Evolutionary conservation across 2,888 invertebrate genomes (phyloP), one percentile per base, ranked within the genome.

Genomic region (Drosophila testacea): DNA sequence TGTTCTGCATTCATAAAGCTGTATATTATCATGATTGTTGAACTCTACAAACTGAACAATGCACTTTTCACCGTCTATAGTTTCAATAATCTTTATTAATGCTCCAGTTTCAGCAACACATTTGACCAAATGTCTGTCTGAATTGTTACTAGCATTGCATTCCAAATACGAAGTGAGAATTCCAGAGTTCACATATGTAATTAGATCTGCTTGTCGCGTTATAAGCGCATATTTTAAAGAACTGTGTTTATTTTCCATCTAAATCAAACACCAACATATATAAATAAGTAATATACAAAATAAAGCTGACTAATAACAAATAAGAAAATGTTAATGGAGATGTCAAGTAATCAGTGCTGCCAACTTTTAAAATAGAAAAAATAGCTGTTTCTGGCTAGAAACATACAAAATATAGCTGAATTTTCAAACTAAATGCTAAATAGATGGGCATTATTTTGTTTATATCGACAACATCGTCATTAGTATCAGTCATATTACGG

Each of bases 1-100:
- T 39, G 70, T 70, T 3, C 83, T 83, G 64, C 91, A 91, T 72
- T 87, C 85, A 55, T 90, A 91, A 9, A 90, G 75, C 67, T 90
- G 90, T 55, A 89, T 88, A 68, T 81, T 88, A 34, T 83, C 77
- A 47, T 83, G 42, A 44, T 22, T 77, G 6, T 76, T 71, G 48
- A 83, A 85, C 46, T 91, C 87, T 39, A 91, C 71, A 30, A 91
- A 77, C 73, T 91, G 90, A 28, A 91, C 79, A 48, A 87, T 82
- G 32, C 72, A 76, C 30, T 71, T 72, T 50, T 83, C 78, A 64
- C 73, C 81, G 41, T 77, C 76, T 7, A 63, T 30, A 51, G 57
- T 66, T 57, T 79, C 75, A 48, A 73, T 81, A 28, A 90, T 76
- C 67, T 87, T 86, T 16, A 90, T 67, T 13, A 89, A 69, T 32